A percentile compares a stretch with the other conserved stretches of the same genome.
These are phyloP conservation scores for Polypedilum vanderplanki DNA, from an alignment of 1,140 invertebrate genomes.

Conservation along the genomic window DNA sequence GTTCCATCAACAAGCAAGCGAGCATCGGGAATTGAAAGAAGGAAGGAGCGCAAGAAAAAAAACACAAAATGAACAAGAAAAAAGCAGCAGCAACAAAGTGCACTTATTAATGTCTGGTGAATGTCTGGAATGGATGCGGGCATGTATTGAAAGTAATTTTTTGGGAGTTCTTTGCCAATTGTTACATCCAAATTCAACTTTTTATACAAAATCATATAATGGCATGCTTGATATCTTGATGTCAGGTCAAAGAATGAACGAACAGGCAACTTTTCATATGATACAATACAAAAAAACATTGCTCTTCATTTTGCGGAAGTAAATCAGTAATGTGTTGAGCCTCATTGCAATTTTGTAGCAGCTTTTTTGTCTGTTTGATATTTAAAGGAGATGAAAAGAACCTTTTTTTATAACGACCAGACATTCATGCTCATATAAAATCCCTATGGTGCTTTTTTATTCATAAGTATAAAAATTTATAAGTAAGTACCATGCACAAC, in stretches of 20 bases:
- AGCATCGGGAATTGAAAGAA: background rate
- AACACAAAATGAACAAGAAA: conserved; percentile 6
- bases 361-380: background rate
- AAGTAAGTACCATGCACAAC: background rate
- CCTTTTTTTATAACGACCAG: background rate
- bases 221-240: background rate
- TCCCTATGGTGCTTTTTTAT: background rate
- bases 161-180: background rate
- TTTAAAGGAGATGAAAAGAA: background rate
- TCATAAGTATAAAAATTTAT: background rate
- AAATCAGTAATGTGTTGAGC: background rate
- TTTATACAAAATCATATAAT: background rate
- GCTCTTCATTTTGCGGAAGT: background rate
- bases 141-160: background rate
- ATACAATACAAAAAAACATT: background rate
- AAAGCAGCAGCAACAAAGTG: conserved; percentile 12
- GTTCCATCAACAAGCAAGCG: background rate
- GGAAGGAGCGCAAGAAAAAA: conserved; percentile 4
- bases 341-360: conserved; percentile 16
- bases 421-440: background rate
- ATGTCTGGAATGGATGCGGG: conserved; percentile 25
- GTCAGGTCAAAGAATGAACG: background rate
- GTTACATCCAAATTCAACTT: background rate
- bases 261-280: no score
- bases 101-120: conserved; percentile 9